A percentile compares a stretch with the other conserved stretches of the same genome.
phyloP scores from a whole-genome alignment of 2,797 vertebrate species.

The Paguma larvata region DNA sequence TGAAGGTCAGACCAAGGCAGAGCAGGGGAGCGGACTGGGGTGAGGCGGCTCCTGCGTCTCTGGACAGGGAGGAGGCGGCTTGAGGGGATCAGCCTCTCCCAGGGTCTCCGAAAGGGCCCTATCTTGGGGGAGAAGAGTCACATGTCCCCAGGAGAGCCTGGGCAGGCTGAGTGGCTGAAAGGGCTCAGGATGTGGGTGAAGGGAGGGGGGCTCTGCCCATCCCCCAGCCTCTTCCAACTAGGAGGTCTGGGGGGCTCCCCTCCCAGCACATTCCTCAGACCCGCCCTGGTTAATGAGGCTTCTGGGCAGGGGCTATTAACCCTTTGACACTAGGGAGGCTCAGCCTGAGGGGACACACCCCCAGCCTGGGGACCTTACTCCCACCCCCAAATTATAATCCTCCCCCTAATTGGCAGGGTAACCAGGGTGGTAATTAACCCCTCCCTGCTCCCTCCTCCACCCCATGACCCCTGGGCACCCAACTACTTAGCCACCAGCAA shows the following conservation, averaged over 20 bases:
- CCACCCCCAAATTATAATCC: constrained; percentile 77
- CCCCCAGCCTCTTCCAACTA: background rate
- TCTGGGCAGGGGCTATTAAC: constrained; percentile 73
- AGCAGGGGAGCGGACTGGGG: accelerated
- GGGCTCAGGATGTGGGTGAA: background rate
- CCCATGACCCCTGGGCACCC: constrained; percentile 62
- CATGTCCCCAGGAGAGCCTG: background rate
- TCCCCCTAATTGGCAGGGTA: constrained; percentile 77
- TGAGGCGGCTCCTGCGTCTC: background rate
- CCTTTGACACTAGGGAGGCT: constrained; percentile 67
- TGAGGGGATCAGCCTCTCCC: background rate
- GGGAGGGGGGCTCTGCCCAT: background rate
- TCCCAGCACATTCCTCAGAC: background rate
- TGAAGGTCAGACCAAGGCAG: background rate
- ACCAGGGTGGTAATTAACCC: constrained; percentile 72
- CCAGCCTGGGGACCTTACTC: constrained; percentile 50
- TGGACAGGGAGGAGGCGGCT: background rate
- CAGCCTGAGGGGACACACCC: constrained; percentile 43
- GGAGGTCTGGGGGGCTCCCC: background rate
- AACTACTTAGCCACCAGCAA: background rate
- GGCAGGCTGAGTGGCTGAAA: no score
- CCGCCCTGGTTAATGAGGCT: constrained; percentile 79
- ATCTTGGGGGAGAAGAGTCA: no score
- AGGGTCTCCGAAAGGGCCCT: background rate
- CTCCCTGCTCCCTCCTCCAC: background rate